Evolutionary conservation across 2,113 vertebrate species (phyloP).

Genomic region (Archocentrus centrarchus): DNA sequence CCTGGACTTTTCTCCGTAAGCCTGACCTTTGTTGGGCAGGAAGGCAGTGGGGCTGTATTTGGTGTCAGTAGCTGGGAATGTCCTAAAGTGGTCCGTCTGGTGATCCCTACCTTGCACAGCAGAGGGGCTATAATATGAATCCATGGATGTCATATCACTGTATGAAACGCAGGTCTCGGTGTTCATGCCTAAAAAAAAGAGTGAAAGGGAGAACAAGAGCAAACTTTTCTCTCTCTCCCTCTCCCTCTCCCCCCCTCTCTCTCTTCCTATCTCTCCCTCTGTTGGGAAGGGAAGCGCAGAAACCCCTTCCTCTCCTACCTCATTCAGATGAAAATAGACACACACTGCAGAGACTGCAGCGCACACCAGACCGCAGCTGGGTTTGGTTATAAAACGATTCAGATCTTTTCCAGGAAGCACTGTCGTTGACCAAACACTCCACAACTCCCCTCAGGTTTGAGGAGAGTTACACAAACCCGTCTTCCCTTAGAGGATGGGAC

Average conservation of each 20-base stretch:
- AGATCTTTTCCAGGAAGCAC: slow-evolving; percentile 91
- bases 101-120: slow-evolving; percentile 90
- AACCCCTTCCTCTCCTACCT: slow-evolving; percentile 65
- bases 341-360: slow-evolving; percentile 49
- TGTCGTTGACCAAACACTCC: slow-evolving; percentile 84
- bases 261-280: slow-evolving; percentile 48
- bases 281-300: slow-evolving; percentile 58
- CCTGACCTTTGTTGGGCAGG: slow-evolving; percentile 94
- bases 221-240: slow-evolving; percentile 47
- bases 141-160: slow-evolving; percentile 97
- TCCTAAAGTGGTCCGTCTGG: slow-evolving; percentile 90
- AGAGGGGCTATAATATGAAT: slow-evolving; percentile 94
- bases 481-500: slow-evolving; percentile 78
- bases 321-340: slow-evolving; percentile 56
- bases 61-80: slow-evolving; percentile 89
- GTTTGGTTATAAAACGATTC: slow-evolving; percentile 89
- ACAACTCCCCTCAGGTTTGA: slow-evolving; percentile 84
- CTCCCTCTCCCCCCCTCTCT: slow-evolving; percentile 32
- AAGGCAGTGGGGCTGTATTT: slow-evolving; percentile 93
- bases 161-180: slow-evolving; percentile 94
- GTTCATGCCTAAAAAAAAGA: slow-evolving; percentile 89
- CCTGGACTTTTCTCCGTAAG: slow-evolving; percentile 89
- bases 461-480: slow-evolving; percentile 78
- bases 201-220: slow-evolving; percentile 68
- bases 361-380: slow-evolving; percentile 84